phyloP scores from a whole-genome alignment of 1,140 invertebrate species.

The Campoletis sonorensis region DNA sequence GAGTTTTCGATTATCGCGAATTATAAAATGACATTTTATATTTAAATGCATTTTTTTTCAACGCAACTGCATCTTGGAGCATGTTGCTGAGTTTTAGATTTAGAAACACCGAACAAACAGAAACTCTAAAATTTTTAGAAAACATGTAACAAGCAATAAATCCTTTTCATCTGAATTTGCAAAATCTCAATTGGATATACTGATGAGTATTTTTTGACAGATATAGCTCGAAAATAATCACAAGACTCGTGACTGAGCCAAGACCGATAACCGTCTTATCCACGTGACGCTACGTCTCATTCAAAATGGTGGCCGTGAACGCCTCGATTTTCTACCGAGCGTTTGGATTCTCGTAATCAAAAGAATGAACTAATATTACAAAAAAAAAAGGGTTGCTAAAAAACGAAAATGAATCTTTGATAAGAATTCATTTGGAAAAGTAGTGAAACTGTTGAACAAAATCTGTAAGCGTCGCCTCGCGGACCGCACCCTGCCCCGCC shows the following conservation, averaged over 20 bases:
- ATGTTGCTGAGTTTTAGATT: no score
- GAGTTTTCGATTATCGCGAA: no score
- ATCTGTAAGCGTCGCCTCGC: slow-evolving; percentile 29
- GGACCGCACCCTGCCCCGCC: slow-evolving; percentile 76
- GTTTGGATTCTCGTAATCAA: background rate
- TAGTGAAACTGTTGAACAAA: background rate
- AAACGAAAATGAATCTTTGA: background rate
- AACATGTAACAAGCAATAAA: no score
- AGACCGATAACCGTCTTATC: background rate
- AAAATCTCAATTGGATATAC: no score
- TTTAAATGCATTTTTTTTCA: no score
- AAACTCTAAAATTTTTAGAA: no score
- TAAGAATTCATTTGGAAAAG: background rate
- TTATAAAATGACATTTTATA: no score
- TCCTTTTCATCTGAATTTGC: background rate
- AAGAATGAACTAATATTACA: background rate
- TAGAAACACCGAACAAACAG: no score
- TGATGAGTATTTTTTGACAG: no score
- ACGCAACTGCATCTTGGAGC: no score
- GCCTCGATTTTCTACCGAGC: background rate
- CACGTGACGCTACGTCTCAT: slow-evolving; percentile 42
- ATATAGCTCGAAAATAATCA: background rate
- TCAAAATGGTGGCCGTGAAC: slow-evolving; percentile 38
- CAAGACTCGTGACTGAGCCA: background rate
- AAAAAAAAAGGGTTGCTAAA: background rate